These are phyloP conservation scores for Nysson spinosus DNA, from an alignment of 2,888 invertebrate genomes.

Conservation along the genomic window DNA sequence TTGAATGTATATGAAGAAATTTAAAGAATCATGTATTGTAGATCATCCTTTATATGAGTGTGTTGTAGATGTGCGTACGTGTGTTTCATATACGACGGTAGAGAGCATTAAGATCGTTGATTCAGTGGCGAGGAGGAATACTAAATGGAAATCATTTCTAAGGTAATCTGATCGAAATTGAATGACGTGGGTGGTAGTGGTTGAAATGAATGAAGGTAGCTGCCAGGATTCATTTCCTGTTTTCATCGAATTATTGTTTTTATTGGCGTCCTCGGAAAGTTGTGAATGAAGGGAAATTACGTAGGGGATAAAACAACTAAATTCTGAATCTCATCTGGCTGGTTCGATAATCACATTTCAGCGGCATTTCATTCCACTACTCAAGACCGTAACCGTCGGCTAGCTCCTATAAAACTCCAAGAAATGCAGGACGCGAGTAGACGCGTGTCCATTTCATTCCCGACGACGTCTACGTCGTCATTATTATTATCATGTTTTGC, in stretches of 20 bases:
- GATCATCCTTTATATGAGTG: too few species aligned
- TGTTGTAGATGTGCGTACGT: too few species aligned
- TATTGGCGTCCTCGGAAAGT: too few species aligned
- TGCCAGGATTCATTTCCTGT: slow-evolving; percentile 58
- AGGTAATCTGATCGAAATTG: slow-evolving; percentile 30
- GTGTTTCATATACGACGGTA: too few species aligned
- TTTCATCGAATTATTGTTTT: too few species aligned
- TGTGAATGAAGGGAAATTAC: slow-evolving; percentile 46
- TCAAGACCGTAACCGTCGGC: slow-evolving; percentile 10
- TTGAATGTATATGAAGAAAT: too few species aligned
- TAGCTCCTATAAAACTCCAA: slow-evolving; percentile 14
- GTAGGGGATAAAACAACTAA: slow-evolving; percentile 53
- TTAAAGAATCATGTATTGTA: too few species aligned
- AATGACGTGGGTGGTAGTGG: slow-evolving; percentile 63
- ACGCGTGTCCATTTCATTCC: slow-evolving; percentile 54
- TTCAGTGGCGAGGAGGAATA: slow-evolving; percentile 6
- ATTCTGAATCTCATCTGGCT: slow-evolving; percentile 47
- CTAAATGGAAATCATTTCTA: slow-evolving; percentile 15
- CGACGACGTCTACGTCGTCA: slow-evolving; percentile 54
- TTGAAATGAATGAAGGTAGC: slow-evolving; percentile 42
- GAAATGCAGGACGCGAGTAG: slow-evolving; percentile 37
- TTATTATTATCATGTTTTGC: slow-evolving; percentile 59
- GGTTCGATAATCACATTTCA: slow-evolving; percentile 40
- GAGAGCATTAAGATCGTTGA: slow-evolving; percentile 16
- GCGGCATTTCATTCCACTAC: slow-evolving; percentile 40